Base-by-base conservation (phyloP, 64 coral and sea anemone genomes). In the Actinia equina region DNA sequence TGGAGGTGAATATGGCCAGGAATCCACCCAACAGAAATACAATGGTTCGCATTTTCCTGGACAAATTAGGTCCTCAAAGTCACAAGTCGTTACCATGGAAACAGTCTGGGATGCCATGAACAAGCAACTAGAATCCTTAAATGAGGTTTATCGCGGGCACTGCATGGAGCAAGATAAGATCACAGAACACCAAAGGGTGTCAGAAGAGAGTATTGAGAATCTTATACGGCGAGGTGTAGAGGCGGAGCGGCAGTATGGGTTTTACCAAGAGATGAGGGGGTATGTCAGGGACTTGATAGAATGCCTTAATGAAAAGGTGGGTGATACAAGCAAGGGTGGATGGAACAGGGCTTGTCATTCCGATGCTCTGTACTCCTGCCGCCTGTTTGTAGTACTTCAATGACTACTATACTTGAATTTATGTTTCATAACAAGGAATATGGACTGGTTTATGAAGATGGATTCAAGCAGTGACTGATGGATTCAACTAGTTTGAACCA, bases 211-310 rank as follows among this genome's bases (percentile, higher is more conserved):
- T 37, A 99, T 99, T 55, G 88, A 89, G 58, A 87, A 90, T 22
- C 41, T 99, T 3, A 84, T 90, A 19, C 67, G 90, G 3, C 97
- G 88, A 43, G 87, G 85, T 14, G 52, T 53, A 44, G 94, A 99
- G 88, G 93, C 92, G 13, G 97, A 99, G 91, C 82, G 92, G 77
- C 86, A 93, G 77, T 99, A 91, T 83, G 83, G 82, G 53, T 99
- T 99, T 89, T 99, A 95, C 80, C 97, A 99, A 88, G 97, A 99
- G 97, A 99, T 99, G 97, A 99, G 91, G 93, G 97, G 97, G 91
- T 99, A 99, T 99, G 97, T 99, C 86, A 92, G 97, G 91, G 97
- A 99, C 93, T 95, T 99, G 93, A 87, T 99, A 90, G 97, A 99
- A 93, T 99, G 97, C 93, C 91, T 99, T 95, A 99, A 99, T 89